A percentile compares a stretch with the other conserved stretches of the same genome.
Evolutionary conservation across 2,113 vertebrate species (phyloP).

Genomic region (Tragelaphus buxtoni): DNA sequence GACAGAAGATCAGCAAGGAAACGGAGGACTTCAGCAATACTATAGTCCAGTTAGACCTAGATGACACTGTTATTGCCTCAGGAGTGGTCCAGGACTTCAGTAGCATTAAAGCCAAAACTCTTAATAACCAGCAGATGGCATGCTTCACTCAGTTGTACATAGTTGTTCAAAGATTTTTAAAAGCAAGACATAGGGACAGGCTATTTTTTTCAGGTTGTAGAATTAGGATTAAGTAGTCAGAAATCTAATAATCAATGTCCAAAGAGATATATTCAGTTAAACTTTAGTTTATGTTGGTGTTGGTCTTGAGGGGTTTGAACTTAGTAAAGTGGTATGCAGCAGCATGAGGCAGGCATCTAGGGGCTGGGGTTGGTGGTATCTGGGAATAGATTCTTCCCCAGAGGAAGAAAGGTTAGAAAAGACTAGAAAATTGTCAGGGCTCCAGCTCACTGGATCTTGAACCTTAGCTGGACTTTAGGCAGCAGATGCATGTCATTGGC

Average conservation of each 20-base stretch:
- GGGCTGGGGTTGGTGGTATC: not conserved
- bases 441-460: not conserved
- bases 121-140: slow-evolving; percentile 59
- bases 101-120: not conserved
- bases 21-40: not conserved
- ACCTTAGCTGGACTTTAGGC: not conserved
- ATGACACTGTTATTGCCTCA: not conserved
- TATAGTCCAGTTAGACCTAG: not conserved
- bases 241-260: not conserved
- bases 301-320: not conserved
- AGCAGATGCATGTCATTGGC: not conserved
- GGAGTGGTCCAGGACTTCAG: not conserved
- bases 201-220: not conserved
- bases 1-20: not conserved
- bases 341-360: not conserved
- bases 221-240: not conserved
- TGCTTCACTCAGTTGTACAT: not conserved
- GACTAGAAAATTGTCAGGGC: not conserved
- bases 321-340: not conserved
- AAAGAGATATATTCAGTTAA: not conserved
- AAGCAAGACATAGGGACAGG: not conserved
- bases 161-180: not conserved
- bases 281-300: not conserved
- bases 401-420: not conserved
- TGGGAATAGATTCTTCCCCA: not conserved